Conservation (phyloP, 2,888 invertebrate genomes). For the Listrodromus nycthemerus region DNA sequence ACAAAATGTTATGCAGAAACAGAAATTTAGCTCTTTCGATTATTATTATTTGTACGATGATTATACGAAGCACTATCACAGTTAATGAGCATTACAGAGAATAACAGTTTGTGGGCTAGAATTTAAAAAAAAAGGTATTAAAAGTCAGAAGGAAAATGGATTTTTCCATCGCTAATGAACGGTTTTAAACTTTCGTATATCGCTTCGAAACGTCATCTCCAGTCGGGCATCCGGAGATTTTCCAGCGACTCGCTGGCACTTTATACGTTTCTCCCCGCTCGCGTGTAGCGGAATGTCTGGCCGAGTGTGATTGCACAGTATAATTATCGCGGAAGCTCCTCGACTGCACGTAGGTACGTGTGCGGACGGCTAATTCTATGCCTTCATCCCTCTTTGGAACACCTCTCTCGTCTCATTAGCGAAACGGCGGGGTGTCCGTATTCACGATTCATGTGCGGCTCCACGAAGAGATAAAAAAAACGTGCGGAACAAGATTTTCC, state of each 20-base stretch:
- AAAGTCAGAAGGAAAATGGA: background rate
- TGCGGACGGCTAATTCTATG: constrained; percentile 51
- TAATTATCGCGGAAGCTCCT: constrained; percentile 53
- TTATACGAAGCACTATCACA: background rate
- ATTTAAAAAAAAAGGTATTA: background rate
- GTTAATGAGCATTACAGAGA: background rate
- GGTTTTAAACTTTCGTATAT: constrained; percentile 3
- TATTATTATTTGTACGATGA: background rate
- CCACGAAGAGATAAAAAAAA: constrained; percentile 39
- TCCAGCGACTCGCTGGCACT: constrained; percentile 48
- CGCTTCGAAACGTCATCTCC: constrained; percentile 32
- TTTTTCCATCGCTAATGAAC: constrained; percentile 10
- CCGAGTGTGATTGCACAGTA: constrained; percentile 63
- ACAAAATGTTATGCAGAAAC: background rate
- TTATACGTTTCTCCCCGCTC: constrained; percentile 1
- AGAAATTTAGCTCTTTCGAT: background rate
- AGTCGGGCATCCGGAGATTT: constrained; percentile 24
- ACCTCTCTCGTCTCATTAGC: constrained; percentile 63
- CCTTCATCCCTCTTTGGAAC: constrained; percentile 24
- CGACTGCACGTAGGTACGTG: constrained; percentile 43
- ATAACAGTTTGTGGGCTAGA: background rate
- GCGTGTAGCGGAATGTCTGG: constrained; percentile 45
- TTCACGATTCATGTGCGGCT: constrained; percentile 37
- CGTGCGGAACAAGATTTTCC: constrained; percentile 32
- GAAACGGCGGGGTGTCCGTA: constrained; percentile 23